Evolutionary conservation across 2,113 vertebrate species (phyloP), one percentile per base, ranked within the genome.

Genomic region (Peromyscus polionotus): DNA sequence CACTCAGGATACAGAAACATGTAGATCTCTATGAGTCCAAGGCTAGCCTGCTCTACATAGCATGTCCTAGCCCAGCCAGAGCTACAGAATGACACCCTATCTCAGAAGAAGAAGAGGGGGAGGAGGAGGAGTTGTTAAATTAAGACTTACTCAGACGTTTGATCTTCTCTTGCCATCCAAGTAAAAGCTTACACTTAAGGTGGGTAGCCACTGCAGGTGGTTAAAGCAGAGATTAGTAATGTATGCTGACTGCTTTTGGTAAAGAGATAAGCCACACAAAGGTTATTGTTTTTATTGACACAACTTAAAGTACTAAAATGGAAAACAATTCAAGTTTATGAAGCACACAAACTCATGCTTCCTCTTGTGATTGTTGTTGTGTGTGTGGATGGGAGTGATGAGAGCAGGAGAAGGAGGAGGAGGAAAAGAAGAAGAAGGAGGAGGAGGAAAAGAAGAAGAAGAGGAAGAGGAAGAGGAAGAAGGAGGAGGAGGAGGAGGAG

Each of bases 231-330:
- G 51, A 17, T 85, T 19, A 90, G 1, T n/a, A n/a, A 75, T 36
- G 3, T 8, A 28, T 33, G 11, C 48, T 20, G 72, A 92, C 26
- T 19, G 28, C n/a, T 4, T 54, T 86, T 48, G 19, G 17, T 75
- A 45, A 51, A 61, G 5, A 57, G 33, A 59, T 67, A 45, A 33
- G 45, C 54, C 59, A 11, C 42, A 67, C 5, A 67, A 67, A 67
- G 12, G 45, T 90, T 90, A 59, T 92, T 91, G 39, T 86, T 93
- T 61, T 63, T 88, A 86, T 73, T 68, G 73, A 87, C 59, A 68
- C 45, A 75, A 77, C 31, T 92, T 84, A 93, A 88, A 95, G 11
- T 14, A 93, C 76, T 59, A 90, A 91, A 94, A 92, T 33, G 72
- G 76, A 94, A 95, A 84, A 79, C 93, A 84, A 68, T 79, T 63